phyloP scores from a whole-genome alignment of 2,113 vertebrate species.

The Pelodiscus sinensis region DNA sequence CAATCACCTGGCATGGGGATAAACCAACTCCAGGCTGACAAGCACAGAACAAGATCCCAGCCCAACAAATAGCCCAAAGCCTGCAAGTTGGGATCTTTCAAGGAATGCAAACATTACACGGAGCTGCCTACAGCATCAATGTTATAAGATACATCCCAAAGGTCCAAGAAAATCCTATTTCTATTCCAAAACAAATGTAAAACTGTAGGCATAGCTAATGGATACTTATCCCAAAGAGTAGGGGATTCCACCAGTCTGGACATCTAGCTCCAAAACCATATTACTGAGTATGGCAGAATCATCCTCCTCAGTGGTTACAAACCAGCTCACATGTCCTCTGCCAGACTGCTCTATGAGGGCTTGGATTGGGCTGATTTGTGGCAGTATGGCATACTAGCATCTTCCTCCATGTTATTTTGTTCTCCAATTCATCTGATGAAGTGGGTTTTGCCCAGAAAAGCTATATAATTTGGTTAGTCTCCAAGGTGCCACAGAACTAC shows the following conservation, averaged over 20 bases:
- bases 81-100: not conserved
- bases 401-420: not conserved
- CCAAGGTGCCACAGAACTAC: too few species aligned
- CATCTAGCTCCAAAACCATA: not conserved
- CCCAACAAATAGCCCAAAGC: not conserved
- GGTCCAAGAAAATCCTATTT: not conserved
- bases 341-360: not conserved
- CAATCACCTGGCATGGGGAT: not conserved
- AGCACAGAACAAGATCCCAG: not conserved
- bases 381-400: not conserved
- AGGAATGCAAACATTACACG: not conserved
- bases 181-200: not conserved
- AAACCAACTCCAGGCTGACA: not conserved
- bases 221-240: not conserved
- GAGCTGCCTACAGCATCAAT: not conserved
- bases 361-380: not conserved
- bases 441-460: too few species aligned
- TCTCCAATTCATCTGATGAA: not conserved
- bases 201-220: not conserved
- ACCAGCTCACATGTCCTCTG: not conserved
- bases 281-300: not conserved
- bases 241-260: not conserved
- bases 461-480: too few species aligned
- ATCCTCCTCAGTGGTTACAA: not conserved
- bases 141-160: not conserved